Base-by-base conservation (phyloP, 2,797 vertebrate genomes). In the Meriones psammophilus region DNA sequence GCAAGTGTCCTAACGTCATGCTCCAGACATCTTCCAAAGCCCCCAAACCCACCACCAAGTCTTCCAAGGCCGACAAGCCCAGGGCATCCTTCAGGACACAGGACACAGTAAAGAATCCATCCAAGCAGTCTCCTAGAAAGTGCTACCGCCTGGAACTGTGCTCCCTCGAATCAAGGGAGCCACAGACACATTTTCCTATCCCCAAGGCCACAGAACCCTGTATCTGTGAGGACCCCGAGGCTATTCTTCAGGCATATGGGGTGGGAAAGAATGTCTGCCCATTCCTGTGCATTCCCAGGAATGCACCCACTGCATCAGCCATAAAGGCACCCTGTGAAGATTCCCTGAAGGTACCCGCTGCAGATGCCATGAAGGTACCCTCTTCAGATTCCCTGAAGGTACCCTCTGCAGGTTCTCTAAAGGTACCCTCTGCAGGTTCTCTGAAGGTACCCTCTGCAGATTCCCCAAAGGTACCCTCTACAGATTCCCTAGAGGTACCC, bases 181-280 rank as follows among this genome's bases (percentile, higher is more conserved):
- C 17, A 3, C 60, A 4, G 26, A 26, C 3, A 14, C 3, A 20
- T 30, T 33, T 28, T 5, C 12, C 36, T 17, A 18, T 84, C 24
- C 73, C 90, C 0, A 14, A 78, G 56, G 56, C 56, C 56, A 58
- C 56, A 58, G 56, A 58, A 58, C 15, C 17, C 14, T 58, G 56
- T 58, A 9, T 78, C 30, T n/a, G 28, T 46, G 15, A 78, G 50
- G 42, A 79, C 10, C 3, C 2, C 24, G 20, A 22, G 50, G n/a
- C 33, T 18, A 3, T 8, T 46, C 15, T 66, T 50, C 46, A 30
- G n/a, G 4, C 10, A 0, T 39, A 2, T 26, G 36, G 0, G 22
- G 8, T 60, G 24, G 66, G 18, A 50, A 79, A 79, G 62, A 84
- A 13, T 18, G 17, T 17, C 28, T 42, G 28, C 5, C 33, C 58